Evolutionary conservation across 1,140 invertebrate genomes (phyloP), one percentile per base, ranked within the genome.

Genomic region (Sitobion miscanthi): DNA sequence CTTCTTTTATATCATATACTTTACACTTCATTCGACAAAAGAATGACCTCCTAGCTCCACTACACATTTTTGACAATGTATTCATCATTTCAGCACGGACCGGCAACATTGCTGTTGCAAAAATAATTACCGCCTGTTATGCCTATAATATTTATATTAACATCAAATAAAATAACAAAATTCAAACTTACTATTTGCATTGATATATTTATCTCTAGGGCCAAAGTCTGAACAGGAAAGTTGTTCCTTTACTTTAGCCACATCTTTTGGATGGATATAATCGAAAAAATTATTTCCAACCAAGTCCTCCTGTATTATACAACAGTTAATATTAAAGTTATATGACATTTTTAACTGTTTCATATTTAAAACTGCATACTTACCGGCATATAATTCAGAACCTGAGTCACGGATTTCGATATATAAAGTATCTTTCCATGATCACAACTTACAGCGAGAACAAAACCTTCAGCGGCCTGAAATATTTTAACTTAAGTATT

Each of bases 171-270:
- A 62, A 90, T 9, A 38, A 42, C 9, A 17, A 5, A 42, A 90
- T 62, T 38, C 9, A 38, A 90, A 90, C 96, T 96, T 96, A 98
- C 98, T 99, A 96, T 98, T 99, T 23, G 98, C 97, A 95, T 99
- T 98, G 94, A 99, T 98, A 38, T 99, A 96, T 94, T 98, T 95
- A 95, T 99, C 98, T 49, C 98, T 95, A 0, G 98, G 98, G 94
- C 97, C 98, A 42, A 98, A 96, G 95, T 99, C 98, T 1, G 98
- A 97, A 0, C 98, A 98, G 0, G 98, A 98, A 1, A 99, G 96
- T 95, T 99, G 98, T 95, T 99, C 98, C 95, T 99, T 99, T 1
- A 99, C 98, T 95, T 99, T 99, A 87, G 97, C 97, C 57, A 99
- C 97, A 95, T 99, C 98, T 95, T 99, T 98, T 0, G 98, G 98